Base-by-base conservation (phyloP, 1,140 invertebrate species). In the Procambarus clarkii region DNA sequence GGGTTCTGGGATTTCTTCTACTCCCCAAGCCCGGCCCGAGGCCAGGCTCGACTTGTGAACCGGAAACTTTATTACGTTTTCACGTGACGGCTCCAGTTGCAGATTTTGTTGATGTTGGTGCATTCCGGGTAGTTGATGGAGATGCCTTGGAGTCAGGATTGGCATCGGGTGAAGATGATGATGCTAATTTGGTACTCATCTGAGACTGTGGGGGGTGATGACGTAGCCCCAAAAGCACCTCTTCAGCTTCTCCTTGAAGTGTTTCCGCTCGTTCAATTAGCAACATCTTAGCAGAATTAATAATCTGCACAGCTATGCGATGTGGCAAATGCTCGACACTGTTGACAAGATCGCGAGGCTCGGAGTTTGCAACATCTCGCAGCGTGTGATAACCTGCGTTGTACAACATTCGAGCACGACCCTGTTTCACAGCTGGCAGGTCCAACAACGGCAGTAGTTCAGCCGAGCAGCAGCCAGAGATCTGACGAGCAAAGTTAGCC, bases 361-460 rank as follows among this genome's bases (percentile, higher is more conserved):
- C 21, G 18, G 60, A 15, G 21, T 21, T 64, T 11, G 60, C 60
- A 64, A 64, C 18, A 64, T 64, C 60, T 64, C 3, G 11, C 60
- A 64, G 60, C 2, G 60, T 21, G 21, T 64, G 60, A 64, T 18
- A 64, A 64, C 60, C 60, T 2, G 60, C 60, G 18, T 64, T 64
- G 18, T 64, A 64, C 4, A 64, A 18, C 60, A 64, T 64, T 21
- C 60, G 60, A 64, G 60, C 60, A 1, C 60, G 4, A 64, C 60
- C 60, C 60, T 64, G 21, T 79, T 97, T 98, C 3, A 98, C 97
- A 84, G 96, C 96, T 48, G 98, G 97, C 71, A 98, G 94, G 94
- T 98, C 97, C 96, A 98, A 96, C 60, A 98, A 94, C 21, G 97
- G 96, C 83, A 97, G 95, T 60, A 98, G 94, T 93, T 98, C 97